Conservation (phyloP, 2,888 invertebrate genomes). For the Andrena dorsata region DNA sequence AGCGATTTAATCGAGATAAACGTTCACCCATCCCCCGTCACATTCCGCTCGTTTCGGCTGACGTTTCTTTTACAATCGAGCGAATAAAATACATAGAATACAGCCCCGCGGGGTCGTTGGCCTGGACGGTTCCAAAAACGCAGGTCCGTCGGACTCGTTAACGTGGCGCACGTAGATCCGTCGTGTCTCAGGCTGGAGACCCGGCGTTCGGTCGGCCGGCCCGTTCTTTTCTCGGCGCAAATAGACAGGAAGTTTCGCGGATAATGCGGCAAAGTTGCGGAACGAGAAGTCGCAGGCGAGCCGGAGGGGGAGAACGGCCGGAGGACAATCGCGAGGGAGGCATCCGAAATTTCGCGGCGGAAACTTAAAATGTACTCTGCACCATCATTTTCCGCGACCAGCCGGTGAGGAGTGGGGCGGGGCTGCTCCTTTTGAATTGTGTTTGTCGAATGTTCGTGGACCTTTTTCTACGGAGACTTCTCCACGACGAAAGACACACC, state of each 20-base stretch:
- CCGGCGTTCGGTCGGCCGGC: constrained; percentile 1
- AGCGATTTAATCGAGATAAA: constrained; percentile 4
- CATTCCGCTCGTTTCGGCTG: neutral
- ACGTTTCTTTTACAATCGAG: neutral
- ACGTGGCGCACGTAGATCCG: too few species aligned
- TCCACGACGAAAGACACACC: too few species aligned
- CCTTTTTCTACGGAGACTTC: neutral
- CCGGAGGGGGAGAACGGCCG: constrained; percentile 10
- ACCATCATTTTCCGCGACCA: constrained; percentile 20
- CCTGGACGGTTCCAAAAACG: too few species aligned
- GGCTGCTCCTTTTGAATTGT: neutral
- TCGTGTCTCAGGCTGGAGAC: neutral
- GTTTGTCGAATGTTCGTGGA: constrained; percentile 10
- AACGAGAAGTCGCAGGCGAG: constrained; percentile 13
- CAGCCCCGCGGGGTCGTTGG: too few species aligned
- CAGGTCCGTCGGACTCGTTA: too few species aligned
- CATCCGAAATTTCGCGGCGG: constrained; percentile 48
- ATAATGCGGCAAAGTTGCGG: constrained; percentile 40
- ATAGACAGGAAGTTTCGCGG: constrained; percentile 45
- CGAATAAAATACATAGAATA: neutral
- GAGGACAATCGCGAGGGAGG: constrained; percentile 36
- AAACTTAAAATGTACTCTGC: constrained; percentile 52
- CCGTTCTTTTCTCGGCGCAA: constrained; percentile 28
- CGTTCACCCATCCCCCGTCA: neutral
- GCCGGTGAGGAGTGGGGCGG: neutral